Base-by-base conservation (phyloP, 2,797 vertebrate species). In the Sylvia borin region DNA sequence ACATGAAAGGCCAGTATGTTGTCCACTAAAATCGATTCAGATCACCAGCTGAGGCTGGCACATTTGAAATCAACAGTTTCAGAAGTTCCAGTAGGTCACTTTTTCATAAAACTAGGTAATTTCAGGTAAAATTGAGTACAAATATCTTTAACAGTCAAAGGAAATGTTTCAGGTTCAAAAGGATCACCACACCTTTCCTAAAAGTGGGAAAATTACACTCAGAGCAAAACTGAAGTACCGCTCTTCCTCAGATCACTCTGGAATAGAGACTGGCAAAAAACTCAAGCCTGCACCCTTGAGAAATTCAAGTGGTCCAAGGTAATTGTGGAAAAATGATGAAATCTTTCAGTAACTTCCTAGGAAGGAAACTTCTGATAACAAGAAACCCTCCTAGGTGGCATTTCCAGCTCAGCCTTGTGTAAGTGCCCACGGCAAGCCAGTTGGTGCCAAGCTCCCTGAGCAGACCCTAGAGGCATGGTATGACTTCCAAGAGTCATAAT, bases 351-450 rank as follows among this genome's bases (percentile, higher is more conserved):
- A 50, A 65, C 29, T 27, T 79, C 7, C 12, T 13, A 19, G 55
- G 53, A 67, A 77, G 53, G 20, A 67, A 77, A 34, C 16, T 53
- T 32, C 5, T 62, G 54, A 2, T 24, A 61, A 10, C 26, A 68
- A 29, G 8, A 24, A 75, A 31, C 15, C 16, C 13, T 61, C 54
- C 19, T 3, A 2, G 26, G 15, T 66, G 43, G 31, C 36, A 22
- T 62, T 79, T 17, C 54, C n/a, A 75, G 34, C 42, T 36, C 20
- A 26, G 54, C 48, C 27, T 17, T 2, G 4, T 2, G 2, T 5
- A 27, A 29, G 13, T 55, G 26, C 45, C 72, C 1, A 0, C 0
- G 4, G 42, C 25, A 40, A 61, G 38, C 7, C 24, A 51, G 43
- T 4, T 22, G 1, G 2, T 62, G 13, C 48, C 66, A 38, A 51